Percentiles rank a stretch among this genome's conserved stretches.
These are phyloP conservation scores for Incurvaria masculella DNA, from an alignment of 2,888 invertebrate genomes.

Conservation along the genomic window DNA sequence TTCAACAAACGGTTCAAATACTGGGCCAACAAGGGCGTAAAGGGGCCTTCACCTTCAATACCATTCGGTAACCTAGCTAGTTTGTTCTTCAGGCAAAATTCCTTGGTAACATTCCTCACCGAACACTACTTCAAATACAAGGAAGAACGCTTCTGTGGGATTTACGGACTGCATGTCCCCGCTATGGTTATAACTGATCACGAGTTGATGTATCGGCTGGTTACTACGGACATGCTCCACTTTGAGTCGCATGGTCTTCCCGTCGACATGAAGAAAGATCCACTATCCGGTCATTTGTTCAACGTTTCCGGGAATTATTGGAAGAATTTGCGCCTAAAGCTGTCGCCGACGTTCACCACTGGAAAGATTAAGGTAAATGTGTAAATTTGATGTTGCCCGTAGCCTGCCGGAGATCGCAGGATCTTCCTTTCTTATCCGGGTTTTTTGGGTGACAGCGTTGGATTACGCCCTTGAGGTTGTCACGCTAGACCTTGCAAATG, in stretches of 20 bases:
- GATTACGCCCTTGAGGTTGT: no score
- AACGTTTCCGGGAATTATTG: slow-evolving; percentile 7
- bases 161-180: not conserved
- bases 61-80: not conserved
- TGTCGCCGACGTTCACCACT: slow-evolving; percentile 11
- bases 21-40: not conserved
- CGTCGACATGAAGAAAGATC: not conserved
- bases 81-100: not conserved
- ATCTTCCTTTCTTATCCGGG: no score
- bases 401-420: no score
- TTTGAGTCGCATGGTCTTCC: not conserved
- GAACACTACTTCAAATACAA: not conserved
- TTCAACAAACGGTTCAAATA: no score
- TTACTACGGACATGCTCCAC: not conserved
- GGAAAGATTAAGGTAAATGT: slow-evolving; percentile 8
- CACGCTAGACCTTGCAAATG: no score
- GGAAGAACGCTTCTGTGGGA: not conserved
- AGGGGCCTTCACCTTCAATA: not conserved
- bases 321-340: slow-evolving; percentile 9
- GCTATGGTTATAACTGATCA: not conserved
- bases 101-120: not conserved
- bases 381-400: no score
- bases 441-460: no score
- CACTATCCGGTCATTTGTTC: slow-evolving; percentile 7
- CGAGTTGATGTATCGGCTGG: not conserved